These are phyloP conservation scores for Sinotaia quadrata DNA, from an alignment of 2,888 invertebrate species.

Conservation along the genomic window DNA sequence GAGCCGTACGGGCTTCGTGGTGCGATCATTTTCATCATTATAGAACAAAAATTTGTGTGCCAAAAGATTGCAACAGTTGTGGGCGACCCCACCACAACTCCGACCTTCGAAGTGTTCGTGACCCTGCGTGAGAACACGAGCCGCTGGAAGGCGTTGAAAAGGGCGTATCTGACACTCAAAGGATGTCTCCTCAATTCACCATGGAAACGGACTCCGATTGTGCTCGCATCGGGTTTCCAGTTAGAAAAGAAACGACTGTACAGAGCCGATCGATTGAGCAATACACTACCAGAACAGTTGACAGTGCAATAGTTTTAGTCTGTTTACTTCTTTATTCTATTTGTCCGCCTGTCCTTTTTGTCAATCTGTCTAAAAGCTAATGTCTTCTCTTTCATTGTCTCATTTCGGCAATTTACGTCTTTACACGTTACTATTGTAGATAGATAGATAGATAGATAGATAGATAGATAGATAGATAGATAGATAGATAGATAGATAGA, in stretches of 20 bases:
- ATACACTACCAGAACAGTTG: too few species aligned
- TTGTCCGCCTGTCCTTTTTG: too few species aligned
- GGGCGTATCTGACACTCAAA: slow-evolving; percentile 78
- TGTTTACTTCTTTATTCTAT: too few species aligned
- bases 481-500: background rate
- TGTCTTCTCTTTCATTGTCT: too few species aligned
- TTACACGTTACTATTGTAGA: background rate
- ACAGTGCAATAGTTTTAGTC: too few species aligned
- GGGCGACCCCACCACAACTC: slow-evolving; percentile 88
- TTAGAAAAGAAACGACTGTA: slow-evolving; percentile 93
- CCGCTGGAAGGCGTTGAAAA: slow-evolving; percentile 90
- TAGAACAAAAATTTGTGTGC: slow-evolving; percentile 75
- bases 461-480: background rate
- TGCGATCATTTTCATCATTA: slow-evolving; percentile 87
- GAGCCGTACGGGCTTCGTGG: slow-evolving; percentile 91
- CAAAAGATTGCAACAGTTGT: slow-evolving; percentile 86
- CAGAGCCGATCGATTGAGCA: slow-evolving; percentile 74
- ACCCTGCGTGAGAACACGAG: slow-evolving; percentile 89
- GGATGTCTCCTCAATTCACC: slow-evolving; percentile 51
- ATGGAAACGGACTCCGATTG: slow-evolving; percentile 66
- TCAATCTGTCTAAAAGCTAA: too few species aligned
- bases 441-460: background rate
- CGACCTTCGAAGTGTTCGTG: slow-evolving; percentile 91
- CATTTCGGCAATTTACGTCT: too few species aligned
- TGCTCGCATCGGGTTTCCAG: slow-evolving; percentile 90